phyloP scores from a whole-genome alignment of 2,797 vertebrate genomes.

The Pangasius macronema region DNA sequence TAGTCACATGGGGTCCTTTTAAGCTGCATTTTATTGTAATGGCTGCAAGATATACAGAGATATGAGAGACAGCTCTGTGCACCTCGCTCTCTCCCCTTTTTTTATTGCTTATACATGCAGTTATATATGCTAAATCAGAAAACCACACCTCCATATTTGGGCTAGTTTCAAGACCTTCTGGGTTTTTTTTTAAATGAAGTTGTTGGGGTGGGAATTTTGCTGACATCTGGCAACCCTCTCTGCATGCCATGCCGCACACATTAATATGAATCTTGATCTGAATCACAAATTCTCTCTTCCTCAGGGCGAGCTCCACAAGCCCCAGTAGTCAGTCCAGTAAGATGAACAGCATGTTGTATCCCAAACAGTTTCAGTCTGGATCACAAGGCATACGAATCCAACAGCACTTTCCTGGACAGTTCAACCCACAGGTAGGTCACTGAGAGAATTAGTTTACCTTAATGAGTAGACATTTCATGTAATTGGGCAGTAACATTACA shows the following conservation, averaged over 20 bases:
- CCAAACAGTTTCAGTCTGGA: slow-evolving; percentile 93
- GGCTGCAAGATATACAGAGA: no score
- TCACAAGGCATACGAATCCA: slow-evolving; percentile 89
- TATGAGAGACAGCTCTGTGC: no score
- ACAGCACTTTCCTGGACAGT: slow-evolving; percentile 92
- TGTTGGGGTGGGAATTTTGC: no score
- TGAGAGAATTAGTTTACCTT: neutral
- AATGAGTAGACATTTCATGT: neutral
- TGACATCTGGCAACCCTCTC: no score
- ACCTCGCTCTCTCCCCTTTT: no score
- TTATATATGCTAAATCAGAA: no score
- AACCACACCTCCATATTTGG: no score
- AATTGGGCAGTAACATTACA: neutral
- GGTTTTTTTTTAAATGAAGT: no score
- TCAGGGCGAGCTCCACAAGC: slow-evolving; percentile 96
- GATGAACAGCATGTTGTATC: slow-evolving; percentile 97
- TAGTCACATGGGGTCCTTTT: neutral
- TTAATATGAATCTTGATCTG: neutral
- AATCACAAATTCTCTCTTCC: slow-evolving; percentile 42
- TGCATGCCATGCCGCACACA: neutral
- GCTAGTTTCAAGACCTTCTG: no score
- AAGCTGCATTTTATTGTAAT: neutral
- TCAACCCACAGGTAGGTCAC: slow-evolving; percentile 88
- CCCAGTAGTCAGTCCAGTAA: slow-evolving; percentile 97
- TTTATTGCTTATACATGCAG: no score